These are phyloP conservation scores for Tetramorium alpestre DNA, from an alignment of 1,140 invertebrate genomes.

Conservation along the genomic window DNA sequence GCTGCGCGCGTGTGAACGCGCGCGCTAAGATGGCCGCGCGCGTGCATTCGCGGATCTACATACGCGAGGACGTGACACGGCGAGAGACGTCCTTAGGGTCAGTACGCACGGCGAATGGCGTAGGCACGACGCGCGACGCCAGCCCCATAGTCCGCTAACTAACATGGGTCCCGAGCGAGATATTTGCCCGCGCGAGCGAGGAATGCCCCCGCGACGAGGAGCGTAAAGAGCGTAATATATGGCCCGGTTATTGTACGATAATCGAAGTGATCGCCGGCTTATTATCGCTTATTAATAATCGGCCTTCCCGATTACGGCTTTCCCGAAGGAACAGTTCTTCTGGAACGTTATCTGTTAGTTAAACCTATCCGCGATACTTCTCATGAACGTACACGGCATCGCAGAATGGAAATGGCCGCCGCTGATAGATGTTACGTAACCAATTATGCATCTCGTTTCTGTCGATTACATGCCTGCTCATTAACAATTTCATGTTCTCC, in stretches of 20 bases:
- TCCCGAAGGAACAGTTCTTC: conserved; percentile 2
- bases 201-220: neutral
- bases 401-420: neutral
- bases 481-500: conserved; percentile 12
- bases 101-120: conserved; percentile 70
- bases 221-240: neutral
- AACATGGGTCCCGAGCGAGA: neutral
- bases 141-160: conserved; percentile 71
- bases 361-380: neutral
- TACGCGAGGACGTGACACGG: conserved; percentile 2
- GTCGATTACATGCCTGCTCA: neutral
- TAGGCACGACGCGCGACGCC: conserved; percentile 69
- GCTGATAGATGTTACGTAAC: conserved; percentile 14
- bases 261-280: conserved; percentile 10
- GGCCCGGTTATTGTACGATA: neutral
- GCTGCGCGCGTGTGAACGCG: conserved; percentile 67
- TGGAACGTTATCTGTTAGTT: neutral
- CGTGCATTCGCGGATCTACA: conserved; percentile 59
- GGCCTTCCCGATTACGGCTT: neutral
- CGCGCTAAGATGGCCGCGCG: conserved; percentile 56
- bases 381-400: neutral
- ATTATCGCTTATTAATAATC: conserved; percentile 33
- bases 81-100: conserved; percentile 71
- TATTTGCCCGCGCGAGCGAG: conserved; percentile 23
- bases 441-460: conserved; percentile 17